Base-by-base conservation (phyloP, 2,888 invertebrate genomes). In the Drosophila histrio region DNA sequence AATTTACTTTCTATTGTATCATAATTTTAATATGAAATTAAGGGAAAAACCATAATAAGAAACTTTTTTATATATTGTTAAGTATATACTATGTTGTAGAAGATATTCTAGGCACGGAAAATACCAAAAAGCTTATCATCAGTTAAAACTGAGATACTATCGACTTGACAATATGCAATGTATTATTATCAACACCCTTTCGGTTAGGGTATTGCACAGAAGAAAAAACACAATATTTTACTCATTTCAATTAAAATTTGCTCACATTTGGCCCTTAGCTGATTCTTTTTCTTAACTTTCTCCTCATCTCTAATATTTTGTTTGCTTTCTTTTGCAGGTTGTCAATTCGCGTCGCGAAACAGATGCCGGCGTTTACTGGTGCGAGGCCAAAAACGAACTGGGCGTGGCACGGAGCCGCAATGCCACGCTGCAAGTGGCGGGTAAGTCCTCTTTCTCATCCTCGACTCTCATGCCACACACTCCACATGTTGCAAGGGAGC, bases 351-450 rank as follows among this genome's bases (percentile, higher is more conserved):
- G 96, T 89, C 95, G 95, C 72, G 96, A 96, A 90, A 84, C 84
- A 79, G 84, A 84, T 87, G 95, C 96, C 49, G 97, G 97, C 21
- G 94, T 96, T 2, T 97, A 97, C 91, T 96, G 96, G 95, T 97
- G 97, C 91, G 95, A 96, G 91, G 97, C 97, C 0, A 94, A 94
- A 64, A 97, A 97, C 91, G 94, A 94, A 17, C 93, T 95, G 84
- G 97, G 97, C 39, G 95, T 95, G 77, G 96, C 96, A 26, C 93
- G 95, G 78, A 97, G 97, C 91, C 93, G 95, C 83, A 97, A 97
- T 91, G 97, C 97, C 52, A 96, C 96, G 7, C 93, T 97, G 74
- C 95, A 96, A 89, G 96, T 97, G 83, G 96, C 97, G 91, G 95
- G 97, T 97, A 92, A 93, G 94, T 90, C 67, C 36, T 21, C 39